These are phyloP conservation scores for Cydia splendana DNA, from an alignment of 1,140 invertebrate species.

Conservation along the genomic window DNA sequence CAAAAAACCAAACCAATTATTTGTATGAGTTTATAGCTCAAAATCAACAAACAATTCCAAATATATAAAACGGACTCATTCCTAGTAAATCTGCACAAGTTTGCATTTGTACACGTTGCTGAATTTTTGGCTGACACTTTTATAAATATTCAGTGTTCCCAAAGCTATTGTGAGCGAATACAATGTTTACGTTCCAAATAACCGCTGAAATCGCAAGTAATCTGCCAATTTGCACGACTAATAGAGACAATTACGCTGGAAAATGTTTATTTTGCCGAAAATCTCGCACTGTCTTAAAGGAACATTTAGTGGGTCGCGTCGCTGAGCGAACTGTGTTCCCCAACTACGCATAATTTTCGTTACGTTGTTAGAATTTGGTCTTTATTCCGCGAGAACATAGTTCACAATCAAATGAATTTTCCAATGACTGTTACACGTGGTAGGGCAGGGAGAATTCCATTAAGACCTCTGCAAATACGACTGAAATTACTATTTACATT, in stretches of 20 bases:
- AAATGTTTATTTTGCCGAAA: neutral
- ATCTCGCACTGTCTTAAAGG: constrained; percentile 2
- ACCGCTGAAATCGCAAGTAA: neutral
- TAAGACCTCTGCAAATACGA: neutral
- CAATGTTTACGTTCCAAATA: neutral
- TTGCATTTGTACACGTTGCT: no score
- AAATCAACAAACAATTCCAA: no score
- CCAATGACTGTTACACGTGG: neutral
- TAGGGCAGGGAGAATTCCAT: neutral
- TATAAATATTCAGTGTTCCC: neutral
- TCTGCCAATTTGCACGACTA: constrained; percentile 9
- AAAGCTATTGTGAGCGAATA: neutral
- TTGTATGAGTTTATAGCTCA: no score
- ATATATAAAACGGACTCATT: no score
- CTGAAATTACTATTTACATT: neutral
- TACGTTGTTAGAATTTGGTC: no score
- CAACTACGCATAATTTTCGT: no score
- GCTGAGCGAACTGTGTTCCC: neutral
- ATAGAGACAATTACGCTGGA: neutral
- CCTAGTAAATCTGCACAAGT: no score
- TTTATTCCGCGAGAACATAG: neutral
- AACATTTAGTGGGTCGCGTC: neutral
- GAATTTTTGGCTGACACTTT: no score
- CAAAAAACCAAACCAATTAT: no score
- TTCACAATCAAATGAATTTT: neutral